Conservation (phyloP, 2,888 invertebrate species). For the Andrena hattorfiana region DNA sequence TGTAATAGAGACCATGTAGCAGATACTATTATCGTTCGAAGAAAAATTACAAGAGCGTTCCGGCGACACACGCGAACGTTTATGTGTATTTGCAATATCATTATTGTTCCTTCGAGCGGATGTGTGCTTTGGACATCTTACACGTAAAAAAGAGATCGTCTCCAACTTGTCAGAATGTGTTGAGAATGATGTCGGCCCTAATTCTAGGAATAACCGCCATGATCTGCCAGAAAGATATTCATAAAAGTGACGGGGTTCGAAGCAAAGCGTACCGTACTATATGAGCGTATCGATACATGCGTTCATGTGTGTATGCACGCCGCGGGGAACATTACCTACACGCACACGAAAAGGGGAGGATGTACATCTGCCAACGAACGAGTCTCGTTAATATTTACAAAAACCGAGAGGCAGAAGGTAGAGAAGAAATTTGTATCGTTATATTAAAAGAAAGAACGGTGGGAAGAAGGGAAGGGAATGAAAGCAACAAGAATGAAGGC, state of each 20-base stretch:
- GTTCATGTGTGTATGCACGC: conserved; percentile 28
- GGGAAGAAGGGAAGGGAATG: not conserved
- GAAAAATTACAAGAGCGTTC: not conserved
- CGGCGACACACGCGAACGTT: conserved; percentile 5
- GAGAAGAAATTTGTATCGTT: conserved; percentile 36
- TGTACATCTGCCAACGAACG: conserved; percentile 46
- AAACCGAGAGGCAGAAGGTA: not conserved
- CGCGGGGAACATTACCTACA: conserved; percentile 45
- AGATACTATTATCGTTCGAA: conserved; percentile 20
- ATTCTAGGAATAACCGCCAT: conserved; percentile 18
- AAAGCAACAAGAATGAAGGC: not conserved
- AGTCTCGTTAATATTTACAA: conserved; percentile 55
- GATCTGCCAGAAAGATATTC: conserved; percentile 45
- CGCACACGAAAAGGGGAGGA: conserved; percentile 49
- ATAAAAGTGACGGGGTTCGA: conserved; percentile 1
- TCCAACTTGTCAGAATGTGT: not conserved
- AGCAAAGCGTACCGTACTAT: conserved; percentile 28
- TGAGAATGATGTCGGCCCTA: conserved; percentile 6
- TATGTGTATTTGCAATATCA: conserved; percentile 23
- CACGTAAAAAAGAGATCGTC: not conserved
- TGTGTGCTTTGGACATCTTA: not conserved
- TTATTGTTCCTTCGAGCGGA: conserved; percentile 28
- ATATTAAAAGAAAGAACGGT: conserved; percentile 19
- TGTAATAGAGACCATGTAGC: conserved; percentile 34
- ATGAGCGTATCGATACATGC: conserved; percentile 8